Conservation (phyloP, 1,140 invertebrate species). For the Galleria mellonella region DNA sequence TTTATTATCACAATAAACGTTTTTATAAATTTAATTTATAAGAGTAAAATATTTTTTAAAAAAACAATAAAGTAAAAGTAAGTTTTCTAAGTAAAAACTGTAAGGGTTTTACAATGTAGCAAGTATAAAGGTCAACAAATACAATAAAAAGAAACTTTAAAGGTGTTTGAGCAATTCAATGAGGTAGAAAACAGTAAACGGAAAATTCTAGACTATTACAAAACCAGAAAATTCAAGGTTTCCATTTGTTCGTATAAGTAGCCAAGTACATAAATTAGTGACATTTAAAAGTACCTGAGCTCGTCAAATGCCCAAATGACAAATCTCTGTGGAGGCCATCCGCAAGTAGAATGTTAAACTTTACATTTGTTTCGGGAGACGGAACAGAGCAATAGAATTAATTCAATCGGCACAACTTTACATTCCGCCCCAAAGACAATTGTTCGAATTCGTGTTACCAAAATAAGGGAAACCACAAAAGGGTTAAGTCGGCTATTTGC, state of each 20-base stretch:
- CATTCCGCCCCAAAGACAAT: slow-evolving; percentile 54
- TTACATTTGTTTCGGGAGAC: slow-evolving; percentile 45
- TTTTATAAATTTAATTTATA: too few relatives aligned
- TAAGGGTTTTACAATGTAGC: neutral
- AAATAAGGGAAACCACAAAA: slow-evolving; percentile 53
- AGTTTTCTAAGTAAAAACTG: neutral
- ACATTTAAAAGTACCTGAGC: neutral
- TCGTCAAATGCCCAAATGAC: neutral
- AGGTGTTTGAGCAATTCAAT: too few relatives aligned
- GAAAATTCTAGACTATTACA: too few relatives aligned
- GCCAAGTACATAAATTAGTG: too few relatives aligned
- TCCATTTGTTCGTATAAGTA: too few relatives aligned
- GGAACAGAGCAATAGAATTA: slow-evolving; percentile 65
- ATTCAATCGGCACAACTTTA: slow-evolving; percentile 63
- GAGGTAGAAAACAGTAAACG: too few relatives aligned
- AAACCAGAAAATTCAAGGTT: too few relatives aligned
- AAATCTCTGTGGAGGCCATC: slow-evolving; percentile 11
- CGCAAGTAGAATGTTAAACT: slow-evolving; percentile 44
- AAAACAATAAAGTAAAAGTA: neutral
- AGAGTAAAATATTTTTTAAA: too few relatives aligned
- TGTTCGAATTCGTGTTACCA: slow-evolving; percentile 48
- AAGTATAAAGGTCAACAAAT: too few relatives aligned
- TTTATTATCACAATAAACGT: too few relatives aligned
- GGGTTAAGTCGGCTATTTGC: slow-evolving; percentile 41
- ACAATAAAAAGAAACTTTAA: too few relatives aligned